A percentile compares a stretch with the other conserved stretches of the same genome.
Conservation (phyloP, 2,888 invertebrate species). For the Sphaeridia pumilis region DNA sequence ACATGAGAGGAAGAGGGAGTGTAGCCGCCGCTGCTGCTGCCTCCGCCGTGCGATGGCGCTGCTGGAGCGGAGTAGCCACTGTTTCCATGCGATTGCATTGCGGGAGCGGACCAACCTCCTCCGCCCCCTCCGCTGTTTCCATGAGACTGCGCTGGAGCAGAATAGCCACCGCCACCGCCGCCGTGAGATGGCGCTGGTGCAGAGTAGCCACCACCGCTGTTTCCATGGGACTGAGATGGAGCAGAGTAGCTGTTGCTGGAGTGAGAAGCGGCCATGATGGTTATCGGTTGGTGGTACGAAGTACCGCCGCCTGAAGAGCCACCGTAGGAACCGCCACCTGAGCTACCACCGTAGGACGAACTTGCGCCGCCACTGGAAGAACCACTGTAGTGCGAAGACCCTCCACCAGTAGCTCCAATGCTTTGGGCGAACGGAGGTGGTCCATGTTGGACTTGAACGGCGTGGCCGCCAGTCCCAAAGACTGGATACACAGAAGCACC, state of each 20-base stretch:
- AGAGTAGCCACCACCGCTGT: neutral
- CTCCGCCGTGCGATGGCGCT: too few species aligned
- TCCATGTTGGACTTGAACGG: slow-evolving; percentile 3
- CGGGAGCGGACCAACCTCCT: too few species aligned
- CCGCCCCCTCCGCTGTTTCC: too few species aligned
- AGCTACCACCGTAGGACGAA: too few species aligned
- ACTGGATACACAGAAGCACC: slow-evolving; percentile 20
- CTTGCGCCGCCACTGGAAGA: neutral
- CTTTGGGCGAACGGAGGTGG: slow-evolving; percentile 14
- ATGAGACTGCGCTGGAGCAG: too few species aligned
- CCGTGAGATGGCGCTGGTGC: neutral
- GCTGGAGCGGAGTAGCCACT: too few species aligned
- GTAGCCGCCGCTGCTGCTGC: too few species aligned
- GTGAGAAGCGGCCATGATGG: neutral
- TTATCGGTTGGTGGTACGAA: neutral
- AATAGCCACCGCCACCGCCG: too few species aligned
- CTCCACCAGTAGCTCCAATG: slow-evolving; percentile 6
- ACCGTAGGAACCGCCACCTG: too few species aligned
- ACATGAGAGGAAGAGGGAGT: too few species aligned
- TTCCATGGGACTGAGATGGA: neutral
- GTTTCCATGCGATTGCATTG: too few species aligned
- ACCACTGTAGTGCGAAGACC: neutral
- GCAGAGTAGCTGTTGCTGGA: neutral
- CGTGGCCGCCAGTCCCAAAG: slow-evolving; percentile 11
- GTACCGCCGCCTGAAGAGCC: too few species aligned